Base-by-base conservation (phyloP, 2,888 invertebrate species). In the Stenchaetothrips biformis region DNA sequence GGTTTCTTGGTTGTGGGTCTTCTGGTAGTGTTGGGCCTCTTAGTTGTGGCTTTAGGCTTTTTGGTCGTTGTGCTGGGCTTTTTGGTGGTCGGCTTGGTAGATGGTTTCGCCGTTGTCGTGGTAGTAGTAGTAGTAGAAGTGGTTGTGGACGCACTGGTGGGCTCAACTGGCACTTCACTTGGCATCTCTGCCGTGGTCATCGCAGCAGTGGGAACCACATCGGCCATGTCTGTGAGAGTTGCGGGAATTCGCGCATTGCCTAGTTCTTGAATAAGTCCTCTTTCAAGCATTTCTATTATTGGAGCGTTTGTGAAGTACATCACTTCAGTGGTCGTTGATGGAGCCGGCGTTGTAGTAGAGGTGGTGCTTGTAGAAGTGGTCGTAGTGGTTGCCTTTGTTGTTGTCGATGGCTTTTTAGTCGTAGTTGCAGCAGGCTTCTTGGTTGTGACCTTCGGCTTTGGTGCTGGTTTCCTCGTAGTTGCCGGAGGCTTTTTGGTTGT, bases 1-100 rank as follows among this genome's bases (percentile, higher is more conserved):
- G 81, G 78, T 80, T 82, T 81, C 78, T 85, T 79, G 85, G 83
- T 86, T 85, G 82, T 62, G 78, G 49, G 81, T 49, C 80, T 59
- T 49, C 80, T 81, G 74, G 82, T 83, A 21, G 81, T 80, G 11
- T 81, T 80, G 21, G 59, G 78, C 82, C 81, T 82, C 83, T 48
- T 82, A 83, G 82, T 83, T 84, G 79, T 81, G 83, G 81, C 83
- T 83, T 82, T 83, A 85, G 67, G 84, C 84, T 77, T 84, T 48
- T 62, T 78, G 77, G 67, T 81, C 27, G 80, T 62, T 27, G 77
- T 78, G 2, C 67, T 81, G 6, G 81, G 59, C 25, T 59, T 49
- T 67, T 18, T 6, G 83, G 80, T 81, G 1, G 82, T 81, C 13
- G 59, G 59, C 18, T 59, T 59, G 18, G 59, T 59, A 16, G 59